These are phyloP conservation scores for Eledona agricola DNA, from an alignment of 2,888 invertebrate genomes.

Conservation along the genomic window DNA sequence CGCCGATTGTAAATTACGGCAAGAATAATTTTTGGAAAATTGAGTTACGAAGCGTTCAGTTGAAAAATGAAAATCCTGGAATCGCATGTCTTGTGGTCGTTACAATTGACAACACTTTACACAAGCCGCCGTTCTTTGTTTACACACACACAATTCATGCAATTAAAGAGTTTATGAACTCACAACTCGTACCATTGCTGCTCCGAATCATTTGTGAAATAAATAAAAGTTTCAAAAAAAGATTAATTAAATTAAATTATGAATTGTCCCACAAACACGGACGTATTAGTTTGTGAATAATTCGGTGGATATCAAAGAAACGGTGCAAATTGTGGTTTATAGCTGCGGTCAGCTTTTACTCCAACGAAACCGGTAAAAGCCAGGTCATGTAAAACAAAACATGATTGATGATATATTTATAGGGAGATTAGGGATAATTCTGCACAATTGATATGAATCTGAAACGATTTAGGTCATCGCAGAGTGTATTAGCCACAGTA, in stretches of 20 bases:
- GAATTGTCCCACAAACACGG: slow-evolving; percentile 31
- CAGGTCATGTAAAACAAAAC: slow-evolving; percentile 5
- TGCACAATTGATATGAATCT: slow-evolving; percentile 8
- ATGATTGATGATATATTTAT: slow-evolving; percentile 20
- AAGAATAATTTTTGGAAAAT: no score
- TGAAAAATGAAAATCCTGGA: no score
- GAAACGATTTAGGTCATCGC: slow-evolving; percentile 12
- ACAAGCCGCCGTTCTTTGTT: slow-evolving; percentile 16
- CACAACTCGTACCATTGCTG: no score
- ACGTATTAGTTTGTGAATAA: slow-evolving; percentile 26
- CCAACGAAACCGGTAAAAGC: slow-evolving; percentile 7
- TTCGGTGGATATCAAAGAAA: slow-evolving; percentile 20
- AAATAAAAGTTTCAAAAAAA: no score
- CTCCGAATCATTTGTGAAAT: no score
- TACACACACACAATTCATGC: slow-evolving; percentile 26
- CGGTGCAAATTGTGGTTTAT: slow-evolving; percentile 3
- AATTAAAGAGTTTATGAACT: slow-evolving; percentile 36
- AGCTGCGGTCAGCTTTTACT: neutral
- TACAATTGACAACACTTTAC: no score
- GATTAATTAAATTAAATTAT: no score
- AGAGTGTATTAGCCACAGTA: slow-evolving; percentile 5
- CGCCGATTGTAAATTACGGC: no score
- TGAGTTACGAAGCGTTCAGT: no score
- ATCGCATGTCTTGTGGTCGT: no score
- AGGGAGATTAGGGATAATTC: slow-evolving; percentile 25